A percentile compares a stretch with the other conserved stretches of the same genome.
These are phyloP conservation scores for Athetis lepigone DNA, from an alignment of 2,888 invertebrate species.

Conservation along the genomic window DNA sequence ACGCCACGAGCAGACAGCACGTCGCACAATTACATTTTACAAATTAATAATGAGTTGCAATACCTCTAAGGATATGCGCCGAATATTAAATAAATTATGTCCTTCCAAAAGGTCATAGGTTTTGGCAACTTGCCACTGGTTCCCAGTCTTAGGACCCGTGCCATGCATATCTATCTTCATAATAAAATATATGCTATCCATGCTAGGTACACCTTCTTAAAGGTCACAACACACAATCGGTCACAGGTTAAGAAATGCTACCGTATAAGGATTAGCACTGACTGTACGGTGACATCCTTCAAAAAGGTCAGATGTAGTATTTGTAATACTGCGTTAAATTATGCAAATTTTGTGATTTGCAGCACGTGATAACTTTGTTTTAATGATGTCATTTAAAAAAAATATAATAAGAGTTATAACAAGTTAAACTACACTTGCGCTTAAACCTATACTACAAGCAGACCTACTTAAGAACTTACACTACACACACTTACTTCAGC, in stretches of 20 bases:
- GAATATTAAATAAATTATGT: constrained; percentile 28
- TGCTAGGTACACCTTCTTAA: constrained; percentile 26
- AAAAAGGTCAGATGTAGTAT: constrained; percentile 37
- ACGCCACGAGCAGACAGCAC: no score
- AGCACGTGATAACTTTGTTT: constrained; percentile 7
- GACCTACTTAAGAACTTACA: no score
- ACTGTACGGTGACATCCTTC: constrained; percentile 26
- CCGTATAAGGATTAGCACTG: constrained; percentile 12
- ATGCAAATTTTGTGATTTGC: constrained; percentile 37
- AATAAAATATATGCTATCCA: constrained; percentile 11
- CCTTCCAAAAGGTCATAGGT: constrained; percentile 27
- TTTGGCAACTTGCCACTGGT: constrained; percentile 41
- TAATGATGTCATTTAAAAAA: constrained; percentile 19
- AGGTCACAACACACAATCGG: constrained; percentile 9
- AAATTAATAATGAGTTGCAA: not conserved
- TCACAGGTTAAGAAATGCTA: constrained; percentile 18
- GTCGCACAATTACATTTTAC: no score
- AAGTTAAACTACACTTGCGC: no score
- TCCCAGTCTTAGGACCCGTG: constrained; percentile 11
- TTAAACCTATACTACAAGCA: no score
- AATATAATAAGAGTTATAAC: no score
- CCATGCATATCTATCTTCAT: no score
- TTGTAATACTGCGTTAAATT: constrained; percentile 32
- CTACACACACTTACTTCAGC: no score
- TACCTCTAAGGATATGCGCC: constrained; percentile 1